Percentiles rank a stretch among this genome's conserved stretches.
Conservation (phyloP, 2,113 vertebrate species). For the Felis chaus region DNA sequence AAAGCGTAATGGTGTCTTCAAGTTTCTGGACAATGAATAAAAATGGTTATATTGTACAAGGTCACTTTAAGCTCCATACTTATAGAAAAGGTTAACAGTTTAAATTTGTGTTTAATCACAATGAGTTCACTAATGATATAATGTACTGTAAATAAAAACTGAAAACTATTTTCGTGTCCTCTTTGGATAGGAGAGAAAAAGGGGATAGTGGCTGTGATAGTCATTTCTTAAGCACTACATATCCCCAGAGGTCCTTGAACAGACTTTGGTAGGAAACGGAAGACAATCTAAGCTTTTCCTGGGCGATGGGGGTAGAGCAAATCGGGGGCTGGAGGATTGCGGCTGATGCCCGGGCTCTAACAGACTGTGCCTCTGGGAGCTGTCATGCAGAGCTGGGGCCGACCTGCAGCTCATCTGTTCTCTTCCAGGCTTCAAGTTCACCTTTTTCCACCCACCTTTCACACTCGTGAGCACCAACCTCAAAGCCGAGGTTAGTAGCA, state of each 20-base stretch:
- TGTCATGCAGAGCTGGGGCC: accelerated
- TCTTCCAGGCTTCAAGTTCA: neutral
- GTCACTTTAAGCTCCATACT: constrained; percentile 13
- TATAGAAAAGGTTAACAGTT: constrained; percentile 24
- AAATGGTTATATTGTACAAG: constrained; percentile 11
- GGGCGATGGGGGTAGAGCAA: neutral
- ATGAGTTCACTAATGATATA: neutral
- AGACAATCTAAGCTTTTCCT: neutral
- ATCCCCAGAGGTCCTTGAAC: neutral
- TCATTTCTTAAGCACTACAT: neutral
- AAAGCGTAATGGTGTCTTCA: neutral
- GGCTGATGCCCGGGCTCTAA: neutral
- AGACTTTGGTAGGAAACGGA: neutral
- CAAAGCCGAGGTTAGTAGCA: neutral
- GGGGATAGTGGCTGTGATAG: neutral
- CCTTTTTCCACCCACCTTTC: neutral
- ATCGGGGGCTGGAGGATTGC: neutral
- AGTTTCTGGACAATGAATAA: constrained; percentile 14
- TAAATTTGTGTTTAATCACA: constrained; percentile 38
- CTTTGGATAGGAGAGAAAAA: neutral
- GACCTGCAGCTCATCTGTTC: neutral
- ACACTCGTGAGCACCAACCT: neutral
- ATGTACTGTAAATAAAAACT: neutral
- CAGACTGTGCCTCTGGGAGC: neutral
- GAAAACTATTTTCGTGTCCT: neutral